Percentiles rank a stretch among this genome's conserved stretches.
Conservation (phyloP, 2,888 invertebrate species). For the Arrhopalites spinosus region DNA sequence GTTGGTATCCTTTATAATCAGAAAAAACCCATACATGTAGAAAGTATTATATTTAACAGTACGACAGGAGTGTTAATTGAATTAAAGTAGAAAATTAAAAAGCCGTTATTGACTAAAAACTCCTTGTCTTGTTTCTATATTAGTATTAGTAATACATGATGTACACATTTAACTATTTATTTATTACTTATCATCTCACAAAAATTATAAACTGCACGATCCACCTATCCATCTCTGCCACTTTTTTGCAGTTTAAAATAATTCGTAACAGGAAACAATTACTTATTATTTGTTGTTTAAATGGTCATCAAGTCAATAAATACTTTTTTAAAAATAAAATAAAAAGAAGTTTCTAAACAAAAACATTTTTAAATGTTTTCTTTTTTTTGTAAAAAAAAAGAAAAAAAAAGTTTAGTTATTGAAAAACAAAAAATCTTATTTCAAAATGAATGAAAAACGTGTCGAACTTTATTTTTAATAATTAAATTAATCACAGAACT, state of each 20-base stretch:
- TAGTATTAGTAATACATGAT: neutral
- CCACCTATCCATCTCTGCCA: neutral
- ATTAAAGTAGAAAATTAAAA: slow-evolving; percentile 8
- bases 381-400: too few species aligned
- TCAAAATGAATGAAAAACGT: neutral
- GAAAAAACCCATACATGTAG: neutral
- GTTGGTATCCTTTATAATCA: neutral
- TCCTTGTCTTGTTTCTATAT: too few species aligned
- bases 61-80: slow-evolving; percentile 6
- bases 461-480: neutral
- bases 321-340: too few species aligned
- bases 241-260: slow-evolving; percentile 4
- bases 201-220: neutral
- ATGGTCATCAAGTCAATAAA: neutral
- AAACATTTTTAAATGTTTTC: neutral
- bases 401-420: too few species aligned
- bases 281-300: neutral
- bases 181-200: neutral
- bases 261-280: slow-evolving; percentile 9
- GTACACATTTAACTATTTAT: neutral
- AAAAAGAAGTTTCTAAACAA: neutral
- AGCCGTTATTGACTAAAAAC: neutral
- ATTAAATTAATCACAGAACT: too few species aligned
- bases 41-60: too few species aligned
- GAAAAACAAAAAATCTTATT: neutral